Base-by-base conservation (phyloP, 2,113 vertebrate genomes). In the Eleginops maclovinus region DNA sequence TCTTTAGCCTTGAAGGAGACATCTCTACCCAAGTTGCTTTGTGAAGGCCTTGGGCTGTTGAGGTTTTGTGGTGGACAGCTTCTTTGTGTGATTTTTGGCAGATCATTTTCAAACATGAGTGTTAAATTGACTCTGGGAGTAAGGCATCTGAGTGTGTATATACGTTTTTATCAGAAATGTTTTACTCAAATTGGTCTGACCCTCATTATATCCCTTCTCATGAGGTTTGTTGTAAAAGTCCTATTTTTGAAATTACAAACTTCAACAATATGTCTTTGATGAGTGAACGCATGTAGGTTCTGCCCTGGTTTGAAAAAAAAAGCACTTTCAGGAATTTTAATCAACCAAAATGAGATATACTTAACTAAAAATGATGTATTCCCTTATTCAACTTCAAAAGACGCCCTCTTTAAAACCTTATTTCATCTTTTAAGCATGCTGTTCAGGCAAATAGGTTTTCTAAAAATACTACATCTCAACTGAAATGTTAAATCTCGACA, bases 1-100 rank as follows among this genome's bases (percentile, higher is more conserved):
- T 74, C 81, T 66, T 50, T 79, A 88, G 86, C 78, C 87, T 88
- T 90, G 82, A 90, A 88, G 83, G 82, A 93, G 87, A 92, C 88
- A 82, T 92, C 91, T 91, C 87, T 68, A 92, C 69, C 58, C 17
- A 4, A 62, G 31, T 47, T 58, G 82, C 82, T 78, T 76, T 80
- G 81, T 64, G 59, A 69, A 31, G 66, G n/a, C 36, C 8, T 40
- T 64, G 56, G 53, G 69, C 24, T 12, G 36, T 10, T 55, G 46
- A 31, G 24, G 43, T 75, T 63, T 46, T 26, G 36, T 10, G 19
- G 24, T 53, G 44, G 53, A 36, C 11, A 36, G 21, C 65, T 67
- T 50, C 68, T 40, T 46, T 74, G 22, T 40, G 43, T 13, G 61
- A 55, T 4, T 65, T 66, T 19, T 8, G 2, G 22, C n/a, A 21